Evolutionary conservation across 2,888 invertebrate species (phyloP).

Genomic region (Callyntrura sp.): DNA sequence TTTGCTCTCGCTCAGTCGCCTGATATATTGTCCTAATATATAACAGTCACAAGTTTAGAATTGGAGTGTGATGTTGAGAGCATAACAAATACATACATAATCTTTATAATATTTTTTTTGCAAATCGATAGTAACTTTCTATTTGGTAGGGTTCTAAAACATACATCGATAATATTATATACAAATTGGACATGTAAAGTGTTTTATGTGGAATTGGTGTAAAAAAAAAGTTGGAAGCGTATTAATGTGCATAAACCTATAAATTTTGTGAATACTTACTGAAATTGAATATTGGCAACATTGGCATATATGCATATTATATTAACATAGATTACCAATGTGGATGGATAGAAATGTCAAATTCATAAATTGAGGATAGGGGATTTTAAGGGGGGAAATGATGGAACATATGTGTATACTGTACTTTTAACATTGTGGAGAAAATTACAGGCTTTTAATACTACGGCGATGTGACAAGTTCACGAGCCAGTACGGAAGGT

Average conservation of each 20-base stretch:
- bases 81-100: conserved; percentile 67
- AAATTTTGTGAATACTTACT: not conserved
- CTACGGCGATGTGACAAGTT: not conserved
- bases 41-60: conserved; percentile 74
- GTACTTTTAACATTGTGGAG: not conserved
- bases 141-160: conserved; percentile 18
- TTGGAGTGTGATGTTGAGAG: conserved; percentile 58
- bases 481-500: conserved; percentile 10
- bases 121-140: not conserved
- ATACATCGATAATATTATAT: conserved; percentile 3
- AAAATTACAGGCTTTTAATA: conserved; percentile 24
- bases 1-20: conserved; percentile 84
- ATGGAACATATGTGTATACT: not conserved
- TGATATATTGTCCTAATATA: conserved; percentile 84
- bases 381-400: not conserved
- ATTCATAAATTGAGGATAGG: not conserved
- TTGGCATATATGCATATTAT: not conserved
- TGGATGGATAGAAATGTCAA: not conserved
- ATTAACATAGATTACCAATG: not conserved
- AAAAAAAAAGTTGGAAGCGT: not conserved
- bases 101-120: not conserved
- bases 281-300: not conserved
- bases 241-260: not conserved
- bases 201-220: not conserved
- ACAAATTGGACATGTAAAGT: not conserved